phyloP scores from a whole-genome alignment of 1,140 invertebrate genomes.

The Drosophila teissieri region DNA sequence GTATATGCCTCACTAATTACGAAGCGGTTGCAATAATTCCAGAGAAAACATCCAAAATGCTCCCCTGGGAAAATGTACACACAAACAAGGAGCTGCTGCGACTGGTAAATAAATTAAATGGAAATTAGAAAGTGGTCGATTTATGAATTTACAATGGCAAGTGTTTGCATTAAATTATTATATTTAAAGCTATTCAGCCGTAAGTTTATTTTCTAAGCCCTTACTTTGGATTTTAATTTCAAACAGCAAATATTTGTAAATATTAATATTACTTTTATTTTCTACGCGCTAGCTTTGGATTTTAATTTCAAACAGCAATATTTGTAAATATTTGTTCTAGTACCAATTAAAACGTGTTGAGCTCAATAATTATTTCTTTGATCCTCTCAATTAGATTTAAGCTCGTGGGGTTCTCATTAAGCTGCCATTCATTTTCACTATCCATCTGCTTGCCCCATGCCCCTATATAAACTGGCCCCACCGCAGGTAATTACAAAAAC shows the following conservation, averaged over 20 bases:
- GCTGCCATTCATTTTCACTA: conserved; percentile 22
- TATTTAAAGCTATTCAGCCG: no score
- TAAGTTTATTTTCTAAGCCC: no score
- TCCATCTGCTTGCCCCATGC: conserved; percentile 1
- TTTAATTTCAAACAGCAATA: no score
- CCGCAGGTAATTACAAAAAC: conserved; percentile 63
- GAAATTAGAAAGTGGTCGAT: conserved; percentile 13
- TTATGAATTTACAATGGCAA: conserved; percentile 14
- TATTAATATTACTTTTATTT: no score
- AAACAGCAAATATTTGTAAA: no score
- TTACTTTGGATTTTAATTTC: no score
- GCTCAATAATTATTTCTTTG: conserved; percentile 18
- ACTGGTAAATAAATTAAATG: conserved; percentile 38
- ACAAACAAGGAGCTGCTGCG: conserved; percentile 8
- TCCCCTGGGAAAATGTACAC: conserved; percentile 15
- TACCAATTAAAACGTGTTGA: neutral
- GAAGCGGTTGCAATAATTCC: conserved; percentile 49
- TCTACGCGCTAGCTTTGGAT: no score
- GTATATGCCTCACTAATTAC: conserved; percentile 58
- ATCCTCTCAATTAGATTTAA: conserved; percentile 13
- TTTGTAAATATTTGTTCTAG: neutral
- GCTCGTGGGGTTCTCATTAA: conserved; percentile 16
- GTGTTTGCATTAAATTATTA: no score
- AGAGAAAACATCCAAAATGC: conserved; percentile 17
- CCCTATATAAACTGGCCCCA: conserved; percentile 8